Conservation (phyloP, 2,797 vertebrate species). For the Emydoidea blandingii region DNA sequence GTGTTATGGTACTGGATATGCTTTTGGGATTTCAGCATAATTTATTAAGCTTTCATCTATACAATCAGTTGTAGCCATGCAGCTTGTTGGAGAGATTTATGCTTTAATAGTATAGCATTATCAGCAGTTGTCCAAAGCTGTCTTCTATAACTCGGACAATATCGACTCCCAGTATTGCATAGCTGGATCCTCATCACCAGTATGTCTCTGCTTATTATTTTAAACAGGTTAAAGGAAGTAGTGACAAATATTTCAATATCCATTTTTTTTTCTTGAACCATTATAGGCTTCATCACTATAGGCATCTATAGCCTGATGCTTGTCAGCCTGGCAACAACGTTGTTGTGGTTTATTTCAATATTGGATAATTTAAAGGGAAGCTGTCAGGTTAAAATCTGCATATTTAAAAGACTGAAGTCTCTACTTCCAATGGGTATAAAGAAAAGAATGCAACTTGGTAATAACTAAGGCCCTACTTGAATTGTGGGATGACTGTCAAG, state of each 20-base stretch:
- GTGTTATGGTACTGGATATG: not conserved
- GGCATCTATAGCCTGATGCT: not conserved
- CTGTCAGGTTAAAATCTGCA: not conserved
- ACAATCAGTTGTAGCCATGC: not conserved
- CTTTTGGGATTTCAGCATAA: slow-evolving; percentile 19
- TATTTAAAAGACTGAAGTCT: not conserved
- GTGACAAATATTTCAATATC: not conserved
- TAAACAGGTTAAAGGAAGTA: not conserved
- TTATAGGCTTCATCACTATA: accelerated
- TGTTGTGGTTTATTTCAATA: not conserved
- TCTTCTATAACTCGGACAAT: not conserved
- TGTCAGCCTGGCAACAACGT: not conserved
- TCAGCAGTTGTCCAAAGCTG: not conserved
- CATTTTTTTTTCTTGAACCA: not conserved
- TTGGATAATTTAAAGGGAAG: not conserved
- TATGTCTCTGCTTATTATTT: not conserved
- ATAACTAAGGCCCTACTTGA: not conserved
- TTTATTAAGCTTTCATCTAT: not conserved
- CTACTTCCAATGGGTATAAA: accelerated
- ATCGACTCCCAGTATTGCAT: not conserved
- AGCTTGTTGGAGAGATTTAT: not conserved
- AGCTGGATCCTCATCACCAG: not conserved
- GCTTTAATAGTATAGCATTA: not conserved
- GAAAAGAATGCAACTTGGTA: not conserved
- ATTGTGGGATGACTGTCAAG: not conserved